phyloP scores from a whole-genome alignment of 2,113 vertebrate species.

The Numida meleagris region DNA sequence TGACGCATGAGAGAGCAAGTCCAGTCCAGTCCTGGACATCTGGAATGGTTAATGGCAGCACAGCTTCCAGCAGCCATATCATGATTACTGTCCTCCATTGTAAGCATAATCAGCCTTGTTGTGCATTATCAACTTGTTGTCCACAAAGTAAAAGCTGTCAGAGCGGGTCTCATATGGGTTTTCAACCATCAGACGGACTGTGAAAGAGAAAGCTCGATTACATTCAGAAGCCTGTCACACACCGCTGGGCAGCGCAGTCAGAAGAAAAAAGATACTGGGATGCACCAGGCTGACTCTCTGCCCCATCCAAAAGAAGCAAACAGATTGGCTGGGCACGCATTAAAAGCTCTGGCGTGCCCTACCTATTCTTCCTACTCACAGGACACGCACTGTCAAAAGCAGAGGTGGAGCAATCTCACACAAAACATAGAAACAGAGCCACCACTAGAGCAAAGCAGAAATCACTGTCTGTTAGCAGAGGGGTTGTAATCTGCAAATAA shows the following conservation, averaged over 20 bases:
- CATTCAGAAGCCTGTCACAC: not conserved
- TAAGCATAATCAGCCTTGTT: constrained; percentile 99
- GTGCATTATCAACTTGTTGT: constrained; percentile 99
- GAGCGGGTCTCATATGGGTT: constrained; percentile 96
- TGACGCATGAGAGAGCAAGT: not conserved
- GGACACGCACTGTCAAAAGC: not conserved
- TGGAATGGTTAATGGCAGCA: not conserved
- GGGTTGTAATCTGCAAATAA: not conserved
- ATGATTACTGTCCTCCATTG: constrained; percentile 90
- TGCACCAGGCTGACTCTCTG: not conserved
- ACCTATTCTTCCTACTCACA: not conserved
- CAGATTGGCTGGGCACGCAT: not conserved
- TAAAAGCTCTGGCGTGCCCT: not conserved
- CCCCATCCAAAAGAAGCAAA: not conserved
- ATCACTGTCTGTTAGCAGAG: accelerated
- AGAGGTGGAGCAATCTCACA: not conserved
- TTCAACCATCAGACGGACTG: constrained; percentile 95
- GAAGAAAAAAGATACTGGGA: not conserved
- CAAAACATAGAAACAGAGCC: not conserved
- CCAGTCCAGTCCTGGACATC: not conserved
- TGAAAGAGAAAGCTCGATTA: constrained; percentile 53
- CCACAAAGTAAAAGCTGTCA: constrained; percentile 99
- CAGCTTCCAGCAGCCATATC: not conserved
- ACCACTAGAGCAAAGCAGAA: not conserved
- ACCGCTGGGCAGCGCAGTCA: not conserved